Percentiles rank a stretch among this genome's conserved stretches.
Evolutionary conservation across 2,797 vertebrate species (phyloP).

Genomic region (Oreonectes daqikongensis): DNA sequence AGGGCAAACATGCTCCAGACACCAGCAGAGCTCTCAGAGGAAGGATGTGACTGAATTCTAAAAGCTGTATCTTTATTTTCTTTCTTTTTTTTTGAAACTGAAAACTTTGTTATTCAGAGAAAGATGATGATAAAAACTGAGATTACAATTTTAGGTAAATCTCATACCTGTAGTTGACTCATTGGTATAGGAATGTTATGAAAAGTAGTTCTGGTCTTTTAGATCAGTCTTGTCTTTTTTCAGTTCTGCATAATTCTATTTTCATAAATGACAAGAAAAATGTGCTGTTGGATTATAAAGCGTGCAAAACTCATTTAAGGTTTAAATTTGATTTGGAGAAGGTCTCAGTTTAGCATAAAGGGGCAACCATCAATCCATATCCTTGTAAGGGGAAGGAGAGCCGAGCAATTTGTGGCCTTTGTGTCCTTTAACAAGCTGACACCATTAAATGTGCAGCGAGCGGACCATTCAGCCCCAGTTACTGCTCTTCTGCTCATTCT

Average conservation of each 20-base stretch:
- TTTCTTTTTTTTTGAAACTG: not conserved
- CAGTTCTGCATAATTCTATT: too few relatives aligned
- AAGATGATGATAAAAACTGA: too few relatives aligned
- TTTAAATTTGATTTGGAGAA: slow-evolving; percentile 29
- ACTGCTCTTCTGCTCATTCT: not conserved
- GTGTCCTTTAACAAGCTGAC: slow-evolving; percentile 60
- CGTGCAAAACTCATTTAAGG: not conserved
- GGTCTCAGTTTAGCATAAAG: slow-evolving; percentile 38
- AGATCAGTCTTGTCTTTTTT: not conserved
- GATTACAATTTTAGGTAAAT: too few relatives aligned
- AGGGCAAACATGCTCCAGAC: slow-evolving; percentile 30
- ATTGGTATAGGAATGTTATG: too few relatives aligned
- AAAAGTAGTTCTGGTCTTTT: too few relatives aligned
- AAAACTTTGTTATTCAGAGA: not conserved
- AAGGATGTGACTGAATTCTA: not conserved
- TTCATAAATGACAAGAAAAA: not conserved
- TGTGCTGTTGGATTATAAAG: not conserved
- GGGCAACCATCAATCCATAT: slow-evolving; percentile 31
- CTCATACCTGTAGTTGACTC: too few relatives aligned
- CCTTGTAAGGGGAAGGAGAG: slow-evolving; percentile 29
- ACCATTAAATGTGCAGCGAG: slow-evolving; percentile 58
- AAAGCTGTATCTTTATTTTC: not conserved
- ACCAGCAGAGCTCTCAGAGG: slow-evolving; percentile 29
- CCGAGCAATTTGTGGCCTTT: slow-evolving; percentile 35
- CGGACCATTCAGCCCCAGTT: slow-evolving; percentile 52